phyloP scores from a whole-genome alignment of 2,113 vertebrate genomes.

The Microcebus lehilahytsara region DNA sequence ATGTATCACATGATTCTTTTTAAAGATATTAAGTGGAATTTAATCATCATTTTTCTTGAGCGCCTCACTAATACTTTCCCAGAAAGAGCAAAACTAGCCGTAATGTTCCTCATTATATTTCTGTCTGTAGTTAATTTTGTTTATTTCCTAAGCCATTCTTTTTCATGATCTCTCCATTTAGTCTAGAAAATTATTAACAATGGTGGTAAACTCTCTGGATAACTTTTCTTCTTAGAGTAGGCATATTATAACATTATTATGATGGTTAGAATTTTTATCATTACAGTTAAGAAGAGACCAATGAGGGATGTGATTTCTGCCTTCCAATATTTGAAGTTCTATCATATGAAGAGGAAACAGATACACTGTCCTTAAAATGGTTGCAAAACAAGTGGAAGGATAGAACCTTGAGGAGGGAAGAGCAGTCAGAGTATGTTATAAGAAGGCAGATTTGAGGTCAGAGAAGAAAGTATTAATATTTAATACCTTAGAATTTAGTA shows the following conservation, averaged over 20 bases:
- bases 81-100: neutral
- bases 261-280: neutral
- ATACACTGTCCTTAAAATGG: neutral
- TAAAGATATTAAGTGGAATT: neutral
- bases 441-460: neutral
- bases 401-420: neutral
- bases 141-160: neutral
- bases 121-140: neutral
- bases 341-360: neutral
- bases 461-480: neutral
- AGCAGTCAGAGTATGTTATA: neutral
- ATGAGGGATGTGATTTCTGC: neutral
- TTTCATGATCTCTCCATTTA: neutral
- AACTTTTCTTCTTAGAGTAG: conserved; percentile 1
- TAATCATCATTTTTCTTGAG: neutral
- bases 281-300: conserved; percentile 40
- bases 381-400: neutral
- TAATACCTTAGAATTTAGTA: no score
- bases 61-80: neutral
- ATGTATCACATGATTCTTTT: neutral
- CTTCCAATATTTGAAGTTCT: neutral
- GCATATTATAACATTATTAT: conserved; percentile 19
- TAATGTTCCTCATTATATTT: neutral
- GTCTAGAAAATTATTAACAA: neutral
- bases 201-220: neutral